Base-by-base conservation (phyloP, 2,888 invertebrate genomes). In the Hypolimnas misippus region DNA sequence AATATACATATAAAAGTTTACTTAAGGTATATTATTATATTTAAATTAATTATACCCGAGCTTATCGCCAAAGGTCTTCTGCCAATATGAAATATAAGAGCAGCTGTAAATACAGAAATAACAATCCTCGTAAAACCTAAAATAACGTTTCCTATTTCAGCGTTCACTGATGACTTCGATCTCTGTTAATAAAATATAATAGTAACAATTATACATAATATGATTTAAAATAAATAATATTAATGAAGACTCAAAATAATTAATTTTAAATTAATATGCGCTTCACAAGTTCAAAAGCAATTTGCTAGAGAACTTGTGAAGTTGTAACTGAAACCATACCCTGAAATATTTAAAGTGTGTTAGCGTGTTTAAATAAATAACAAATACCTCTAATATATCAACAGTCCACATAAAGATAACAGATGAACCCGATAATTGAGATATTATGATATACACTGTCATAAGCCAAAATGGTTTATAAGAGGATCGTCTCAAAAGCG, bases 331-430 rank as follows among this genome's bases (percentile, higher is more conserved):
- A n/a, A n/a, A n/a, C n/a, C n/a, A n/a, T n/a, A n/a, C n/a, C n/a
- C n/a, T n/a, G n/a, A n/a, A n/a, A n/a, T n/a, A n/a, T n/a, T n/a
- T n/a, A n/a, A n/a, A n/a, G n/a, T n/a, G n/a, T n/a, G n/a, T n/a
- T n/a, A n/a, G n/a, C n/a, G n/a, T n/a, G n/a, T n/a, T n/a, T n/a
- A n/a, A n/a, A n/a, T n/a, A n/a, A n/a, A n/a, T n/a, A n/a, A n/a
- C n/a, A n/a, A n/a, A 49, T 49, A 86, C 88, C 77, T 74, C n/a
- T 62, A 88, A 71, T 10, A 88, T 73, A 29, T 85, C 83, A 49
- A 84, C 68, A 2, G 81, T 70, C 81, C 83, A 88, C 67, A 81
- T 75, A 3, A 76, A 72, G 2, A 87, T 40, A n/a, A 82, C 68
- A 1, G 75, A 72, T 8, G 71, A 63, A 0, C 89, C 89, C 8